Base-by-base conservation (phyloP, 2,888 invertebrate species). In the Callimorpha dominula region DNA sequence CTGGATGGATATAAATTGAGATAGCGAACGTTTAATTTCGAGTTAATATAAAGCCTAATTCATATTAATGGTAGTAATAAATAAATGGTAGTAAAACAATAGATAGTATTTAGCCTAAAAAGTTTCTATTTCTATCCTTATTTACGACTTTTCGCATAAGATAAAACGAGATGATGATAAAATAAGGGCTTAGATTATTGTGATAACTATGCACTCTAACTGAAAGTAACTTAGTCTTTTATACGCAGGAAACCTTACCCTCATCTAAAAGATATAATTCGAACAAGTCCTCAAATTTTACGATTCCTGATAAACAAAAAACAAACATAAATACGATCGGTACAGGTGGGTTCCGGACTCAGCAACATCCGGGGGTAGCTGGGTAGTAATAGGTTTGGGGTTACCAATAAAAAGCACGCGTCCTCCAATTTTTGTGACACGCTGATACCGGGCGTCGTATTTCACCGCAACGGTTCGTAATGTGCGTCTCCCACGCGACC, bases 361-460 rank as follows among this genome's bases (percentile, higher is more conserved):
- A 84, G 83, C 83, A 81, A 78, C 79, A 75, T 73, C 78, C 75
- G 68, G 31, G 68, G 72, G 70, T 62, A 65, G 64, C 67, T n/a
- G 71, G 65, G 60, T 68, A 68, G 31, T 43, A 62, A 78, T 43
- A 64, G 75, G 68, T 65, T 65, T 62, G 65, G 31, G 75, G 74
- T 81, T 78, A 75, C 82, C 88, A 87, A 90, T 89, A 93, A 93
- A 92, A 92, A 89, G 85, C 90, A 90, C 89, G 88, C 89, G 85
- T 71, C 85, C 89, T 87, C 87, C 89, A 91, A 91, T 90, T 91
- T 90, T 88, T 92, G 90, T 89, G 90, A 89, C 89, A 89, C 85
- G 88, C 89, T 89, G 92, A 91, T 91, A 89, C 88, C 84, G 86
- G 83, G 80, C 81, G 86, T 82, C 87, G 90, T 92, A 90, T 91